Percentiles rank a stretch among this genome's conserved stretches.
These are phyloP conservation scores for Potamarius usumacintae DNA, from an alignment of 2,113 vertebrate genomes.

Conservation along the genomic window DNA sequence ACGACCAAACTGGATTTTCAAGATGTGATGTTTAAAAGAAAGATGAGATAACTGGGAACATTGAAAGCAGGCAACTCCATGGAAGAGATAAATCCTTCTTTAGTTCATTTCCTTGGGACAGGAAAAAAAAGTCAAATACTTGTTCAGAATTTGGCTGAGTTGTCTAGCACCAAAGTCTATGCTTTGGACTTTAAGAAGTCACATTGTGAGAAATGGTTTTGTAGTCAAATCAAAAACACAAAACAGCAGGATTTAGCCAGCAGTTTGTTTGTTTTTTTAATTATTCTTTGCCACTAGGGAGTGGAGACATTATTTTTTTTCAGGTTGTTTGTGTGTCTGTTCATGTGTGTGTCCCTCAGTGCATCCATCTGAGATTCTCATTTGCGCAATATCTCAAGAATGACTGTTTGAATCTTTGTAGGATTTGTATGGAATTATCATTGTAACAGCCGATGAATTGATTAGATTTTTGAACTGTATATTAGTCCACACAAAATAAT, in stretches of 20 bases:
- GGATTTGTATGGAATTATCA: no score
- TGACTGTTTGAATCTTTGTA: no score
- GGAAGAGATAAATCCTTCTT: neutral
- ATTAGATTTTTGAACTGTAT: no score
- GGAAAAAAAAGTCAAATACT: neutral
- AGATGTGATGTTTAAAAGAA: neutral
- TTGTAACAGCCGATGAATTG: no score
- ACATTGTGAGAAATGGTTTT: neutral
- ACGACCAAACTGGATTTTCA: neutral
- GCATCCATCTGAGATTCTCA: no score
- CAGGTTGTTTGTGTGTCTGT: neutral
- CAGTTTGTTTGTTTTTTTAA: neutral
- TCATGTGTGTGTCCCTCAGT: neutral
- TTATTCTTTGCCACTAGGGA: neutral
- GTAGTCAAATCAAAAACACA: neutral
- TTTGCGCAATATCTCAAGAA: neutral
- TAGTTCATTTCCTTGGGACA: neutral
- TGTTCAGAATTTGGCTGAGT: neutral
- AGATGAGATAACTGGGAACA: neutral
- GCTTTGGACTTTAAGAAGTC: neutral
- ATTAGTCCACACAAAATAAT: no score
- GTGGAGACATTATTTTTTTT: neutral
- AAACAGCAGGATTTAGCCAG: neutral
- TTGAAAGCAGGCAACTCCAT: neutral
- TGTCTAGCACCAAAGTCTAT: neutral